Base-by-base conservation (phyloP, 1,140 invertebrate genomes). In the Drosophila tani region DNA sequence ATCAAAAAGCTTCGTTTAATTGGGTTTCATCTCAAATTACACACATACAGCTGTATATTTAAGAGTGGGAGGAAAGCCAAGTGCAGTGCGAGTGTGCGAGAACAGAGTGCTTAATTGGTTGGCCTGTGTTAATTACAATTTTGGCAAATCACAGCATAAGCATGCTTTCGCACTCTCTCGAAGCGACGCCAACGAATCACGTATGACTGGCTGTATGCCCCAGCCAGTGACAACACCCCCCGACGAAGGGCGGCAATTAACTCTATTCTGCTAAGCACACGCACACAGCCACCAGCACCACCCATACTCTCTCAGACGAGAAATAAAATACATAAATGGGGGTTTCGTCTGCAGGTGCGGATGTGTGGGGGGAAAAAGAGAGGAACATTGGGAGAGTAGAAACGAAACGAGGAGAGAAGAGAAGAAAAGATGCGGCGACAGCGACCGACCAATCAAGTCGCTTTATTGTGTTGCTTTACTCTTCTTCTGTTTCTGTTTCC, bases 391-490 rank as follows among this genome's bases (percentile, higher is more conserved):
- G 76, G 62, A 51, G 73, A 58, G 50, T 64, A 59, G n/a, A 41
- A 68, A 43, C 15, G 35, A 35, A 59, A 38, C n/a, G 27, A 24
- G 35, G 35, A 49, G 29, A 19, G 46, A 50, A 51, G 57, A 55
- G 59, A 62, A 55, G 53, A 65, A 35, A 60, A 79, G 76, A 78
- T 59, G 62, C 74, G 60, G 58, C 27, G 45, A 51, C 62, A 38
- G 51, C 66, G 27, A 64, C 58, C 83, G 77, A 88, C 84, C 84
- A 88, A 88, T 88, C 84, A 90, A 84, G 81, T 69, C 60, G 55
- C 77, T 53, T 69, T 51, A 47, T 59, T 66, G 73, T 63, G 78
- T 67, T 81, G 85, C 84, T 71, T 68, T 75, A 68, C 84, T 88
- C 85, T 84, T 59, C 66, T 82, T 59, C 56, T 73, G 63, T 57